Base-by-base conservation (phyloP, 2,113 vertebrate genomes). In the Pionites leucogaster region DNA sequence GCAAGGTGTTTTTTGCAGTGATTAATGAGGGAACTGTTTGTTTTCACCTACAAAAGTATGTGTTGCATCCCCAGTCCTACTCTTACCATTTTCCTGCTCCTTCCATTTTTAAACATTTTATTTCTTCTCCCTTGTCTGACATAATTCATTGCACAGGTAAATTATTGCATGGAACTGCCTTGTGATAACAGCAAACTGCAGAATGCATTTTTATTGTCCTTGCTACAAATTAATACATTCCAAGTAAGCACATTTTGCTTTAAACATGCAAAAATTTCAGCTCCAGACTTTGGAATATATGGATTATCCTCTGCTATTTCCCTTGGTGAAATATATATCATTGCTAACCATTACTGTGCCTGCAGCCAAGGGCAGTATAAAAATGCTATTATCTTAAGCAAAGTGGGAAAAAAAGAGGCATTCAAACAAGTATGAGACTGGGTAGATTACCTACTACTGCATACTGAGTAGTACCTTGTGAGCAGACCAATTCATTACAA, bases 351-450 rank as follows among this genome's bases (percentile, higher is more conserved):
- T 72, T 89, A 70, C 80, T 47, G 72, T 5, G 77, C 20, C 92
- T 91, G 85, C 89, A 96, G 76, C 85, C 91, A 86, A 93, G 94
- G 90, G 89, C 91, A 92, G 96, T 92, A 93, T 93, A 93, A 92
- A 96, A 92, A 96, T 79, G 88, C 85, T 68, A 94, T 97, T 96
- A 90, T 60, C 91, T 96, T 96, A 96, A 86, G 80, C 57, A 96
- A 88, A 94, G 81, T 9, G 88, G 77, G 77, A 82, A 85, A 91
- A 82, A 82, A 82, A 86, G 42, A 88, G 77, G 70, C 41, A 85
- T 44, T 92, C 68, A 74, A 86, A 75, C 62, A 93, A 88, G 76
- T 35, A 78, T 0, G 35, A 93, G 85, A 91, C 35, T 6, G 88
- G 82, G 69, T 72, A 69, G 90, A 67, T 60, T 90, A 78, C 80